Conservation (phyloP, 1,140 invertebrate species). For the Chionoecetes opilio region DNA sequence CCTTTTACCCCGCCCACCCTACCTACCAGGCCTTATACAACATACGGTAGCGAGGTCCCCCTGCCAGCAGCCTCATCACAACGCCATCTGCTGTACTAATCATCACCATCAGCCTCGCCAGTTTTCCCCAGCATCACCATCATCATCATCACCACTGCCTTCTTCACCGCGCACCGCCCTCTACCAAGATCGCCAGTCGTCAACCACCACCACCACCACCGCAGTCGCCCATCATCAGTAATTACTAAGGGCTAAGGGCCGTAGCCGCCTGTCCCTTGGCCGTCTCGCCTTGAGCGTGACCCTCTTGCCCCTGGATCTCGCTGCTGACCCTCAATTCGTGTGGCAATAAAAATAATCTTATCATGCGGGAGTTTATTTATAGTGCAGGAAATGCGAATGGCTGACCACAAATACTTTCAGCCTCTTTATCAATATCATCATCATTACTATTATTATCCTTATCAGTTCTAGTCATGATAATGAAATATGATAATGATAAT, state of each 20-base stretch:
- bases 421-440: not conserved
- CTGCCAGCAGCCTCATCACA: slow-evolving; percentile 32
- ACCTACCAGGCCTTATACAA: not conserved
- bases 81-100: slow-evolving; percentile 37
- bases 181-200: slow-evolving; percentile 42
- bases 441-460: too few species aligned
- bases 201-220: not conserved
- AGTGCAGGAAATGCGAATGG: not conserved
- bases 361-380: not conserved
- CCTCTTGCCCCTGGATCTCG: not conserved
- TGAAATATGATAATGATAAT: too few species aligned
- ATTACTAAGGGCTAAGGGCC: slow-evolving; percentile 38
- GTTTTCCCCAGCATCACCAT: not conserved
- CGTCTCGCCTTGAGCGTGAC: slow-evolving; percentile 33
- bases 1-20: not conserved
- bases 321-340: slow-evolving; percentile 4
- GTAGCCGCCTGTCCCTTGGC: not conserved
- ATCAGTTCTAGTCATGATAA: too few species aligned
- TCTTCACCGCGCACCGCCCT: not conserved
- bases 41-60: not conserved
- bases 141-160: slow-evolving; percentile 10
- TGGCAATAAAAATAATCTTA: slow-evolving; percentile 20
- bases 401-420: not conserved
- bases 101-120: slow-evolving; percentile 47
- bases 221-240: slow-evolving; percentile 13